phyloP scores from a whole-genome alignment of 2,888 invertebrate species.

The Brassicogethes aeneus region DNA sequence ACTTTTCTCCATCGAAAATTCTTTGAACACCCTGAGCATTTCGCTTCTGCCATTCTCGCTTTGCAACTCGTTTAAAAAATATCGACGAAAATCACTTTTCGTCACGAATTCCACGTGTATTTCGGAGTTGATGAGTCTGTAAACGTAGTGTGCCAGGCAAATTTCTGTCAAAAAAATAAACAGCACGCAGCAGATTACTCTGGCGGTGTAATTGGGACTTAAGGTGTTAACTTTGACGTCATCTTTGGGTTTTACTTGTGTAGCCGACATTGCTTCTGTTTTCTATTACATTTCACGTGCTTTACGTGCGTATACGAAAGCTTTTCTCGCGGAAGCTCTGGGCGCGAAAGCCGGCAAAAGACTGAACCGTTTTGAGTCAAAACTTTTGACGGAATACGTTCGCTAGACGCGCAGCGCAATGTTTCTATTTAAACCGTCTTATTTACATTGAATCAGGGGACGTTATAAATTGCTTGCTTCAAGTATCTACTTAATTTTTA shows the following conservation, averaged over 20 bases:
- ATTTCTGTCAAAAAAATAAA: conserved; percentile 38
- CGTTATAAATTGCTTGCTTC: conserved; percentile 14
- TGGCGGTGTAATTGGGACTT: conserved; percentile 37
- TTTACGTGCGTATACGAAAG: background rate
- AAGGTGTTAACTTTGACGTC: conserved; percentile 14
- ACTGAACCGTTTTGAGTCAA: too few relatives aligned
- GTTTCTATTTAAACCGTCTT: too few relatives aligned
- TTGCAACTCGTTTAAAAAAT: conserved; percentile 29
- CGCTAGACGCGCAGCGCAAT: too few relatives aligned
- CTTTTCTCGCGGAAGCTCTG: conserved; percentile 6
- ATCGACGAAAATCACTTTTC: conserved; percentile 29
- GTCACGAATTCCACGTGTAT: conserved; percentile 33
- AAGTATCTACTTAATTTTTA: too few relatives aligned
- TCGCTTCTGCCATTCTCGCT: conserved; percentile 28
- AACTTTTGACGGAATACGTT: too few relatives aligned
- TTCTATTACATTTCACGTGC: background rate
- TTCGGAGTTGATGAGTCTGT: conserved; percentile 36
- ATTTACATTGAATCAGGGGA: background rate
- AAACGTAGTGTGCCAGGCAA: conserved; percentile 37
- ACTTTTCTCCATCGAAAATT: conserved; percentile 14
- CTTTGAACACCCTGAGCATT: conserved; percentile 27
- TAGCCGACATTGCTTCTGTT: conserved; percentile 17
- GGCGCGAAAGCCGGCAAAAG: conserved; percentile 6
- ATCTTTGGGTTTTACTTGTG: conserved; percentile 13
- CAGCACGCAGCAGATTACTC: conserved; percentile 37